Conservation (phyloP, 2,113 vertebrate species). For the Melierax canorus region DNA sequence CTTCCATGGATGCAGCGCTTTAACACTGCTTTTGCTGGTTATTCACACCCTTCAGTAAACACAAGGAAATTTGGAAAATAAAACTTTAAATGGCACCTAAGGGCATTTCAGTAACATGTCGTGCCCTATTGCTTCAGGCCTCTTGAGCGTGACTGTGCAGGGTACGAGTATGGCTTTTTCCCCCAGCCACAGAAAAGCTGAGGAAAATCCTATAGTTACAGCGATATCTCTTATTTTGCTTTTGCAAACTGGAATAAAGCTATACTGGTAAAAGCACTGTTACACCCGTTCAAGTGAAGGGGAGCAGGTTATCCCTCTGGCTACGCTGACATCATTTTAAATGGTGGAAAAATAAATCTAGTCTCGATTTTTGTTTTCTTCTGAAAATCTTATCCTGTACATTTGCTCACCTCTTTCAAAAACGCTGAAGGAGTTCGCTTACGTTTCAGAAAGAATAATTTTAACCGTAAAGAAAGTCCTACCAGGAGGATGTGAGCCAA, state of each 20-base stretch:
- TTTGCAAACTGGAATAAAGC: not conserved
- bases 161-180: rapidly evolving
- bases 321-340: rapidly evolving
- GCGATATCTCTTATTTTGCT: not conserved
- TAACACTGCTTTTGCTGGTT: not conserved
- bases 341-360: rapidly evolving
- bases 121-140: not conserved
- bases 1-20: not conserved
- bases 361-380: not conserved
- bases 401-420: not conserved
- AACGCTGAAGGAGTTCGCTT: not conserved
- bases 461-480: not conserved
- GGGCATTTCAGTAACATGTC: not conserved
- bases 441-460: not conserved
- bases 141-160: rapidly evolving
- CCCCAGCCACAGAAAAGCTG: not conserved
- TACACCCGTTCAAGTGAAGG: not conserved
- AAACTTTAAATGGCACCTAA: not conserved
- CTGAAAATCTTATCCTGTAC: rapidly evolving
- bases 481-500: slow-evolving; percentile 7
- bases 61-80: not conserved
- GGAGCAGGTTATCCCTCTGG: not conserved
- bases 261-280: not conserved
- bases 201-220: not conserved
- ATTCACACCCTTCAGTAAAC: not conserved